Percentiles rank a stretch among this genome's conserved stretches.
These are phyloP conservation scores for Hemistola chrysoprasaria DNA, from an alignment of 2,888 invertebrate species.

Conservation along the genomic window DNA sequence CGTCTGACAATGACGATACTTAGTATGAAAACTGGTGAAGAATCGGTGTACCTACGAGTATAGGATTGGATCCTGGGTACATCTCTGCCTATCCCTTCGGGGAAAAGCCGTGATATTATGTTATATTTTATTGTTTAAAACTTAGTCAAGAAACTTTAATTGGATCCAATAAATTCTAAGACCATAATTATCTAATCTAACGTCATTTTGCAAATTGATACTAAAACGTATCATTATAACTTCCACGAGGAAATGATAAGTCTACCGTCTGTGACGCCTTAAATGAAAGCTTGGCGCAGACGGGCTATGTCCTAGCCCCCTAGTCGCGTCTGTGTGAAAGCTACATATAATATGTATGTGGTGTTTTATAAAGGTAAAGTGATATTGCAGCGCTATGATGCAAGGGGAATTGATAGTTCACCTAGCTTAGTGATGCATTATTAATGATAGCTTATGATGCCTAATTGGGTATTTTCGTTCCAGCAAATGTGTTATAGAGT, in stretches of 20 bases:
- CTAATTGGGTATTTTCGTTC: no score
- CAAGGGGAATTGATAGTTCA: slow-evolving; percentile 45
- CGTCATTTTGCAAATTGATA: slow-evolving; percentile 3
- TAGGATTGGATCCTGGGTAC: no score
- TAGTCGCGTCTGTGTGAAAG: not conserved
- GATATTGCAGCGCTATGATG: not conserved
- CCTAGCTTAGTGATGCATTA: slow-evolving; percentile 34
- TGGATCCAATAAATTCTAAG: no score
- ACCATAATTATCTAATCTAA: no score
- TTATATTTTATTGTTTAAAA: no score
- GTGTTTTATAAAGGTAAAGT: not conserved
- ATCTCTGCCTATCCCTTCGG: no score
- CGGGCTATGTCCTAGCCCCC: slow-evolving; percentile 10
- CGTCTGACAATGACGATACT: no score
- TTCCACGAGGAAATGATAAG: slow-evolving; percentile 10
- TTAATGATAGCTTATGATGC: slow-evolving; percentile 21
- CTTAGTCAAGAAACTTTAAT: no score
- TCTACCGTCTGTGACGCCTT: slow-evolving; percentile 19
- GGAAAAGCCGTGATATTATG: no score
- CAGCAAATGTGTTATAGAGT: no score
- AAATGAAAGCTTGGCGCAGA: slow-evolving; percentile 18
- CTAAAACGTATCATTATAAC: not conserved
- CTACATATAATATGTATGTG: not conserved
- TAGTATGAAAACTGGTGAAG: no score
- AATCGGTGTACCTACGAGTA: no score